Percentiles rank a stretch among this genome's conserved stretches.
Conservation (phyloP, 2,888 invertebrate species). For the Drosophila lutescens region DNA sequence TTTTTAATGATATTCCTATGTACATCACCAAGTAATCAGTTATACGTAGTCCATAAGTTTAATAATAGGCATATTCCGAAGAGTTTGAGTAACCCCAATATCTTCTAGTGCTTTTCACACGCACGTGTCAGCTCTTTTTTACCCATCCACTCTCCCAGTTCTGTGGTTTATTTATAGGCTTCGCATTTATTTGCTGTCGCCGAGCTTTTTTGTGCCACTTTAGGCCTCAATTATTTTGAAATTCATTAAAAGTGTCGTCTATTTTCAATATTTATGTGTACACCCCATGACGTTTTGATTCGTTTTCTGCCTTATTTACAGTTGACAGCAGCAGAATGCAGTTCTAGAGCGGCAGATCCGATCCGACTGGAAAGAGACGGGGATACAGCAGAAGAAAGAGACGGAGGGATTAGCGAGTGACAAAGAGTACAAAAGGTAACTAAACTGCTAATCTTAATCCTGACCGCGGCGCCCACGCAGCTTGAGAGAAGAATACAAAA, state of each 20-base stretch:
- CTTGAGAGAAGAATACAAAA: not conserved
- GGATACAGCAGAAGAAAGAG: slow-evolving; percentile 3
- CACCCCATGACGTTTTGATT: not conserved
- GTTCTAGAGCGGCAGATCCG: slow-evolving; percentile 10
- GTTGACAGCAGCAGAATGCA: slow-evolving; percentile 42
- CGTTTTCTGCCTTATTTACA: slow-evolving; percentile 33
- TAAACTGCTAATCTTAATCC: slow-evolving; percentile 63
- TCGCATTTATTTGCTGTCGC: slow-evolving; percentile 63
- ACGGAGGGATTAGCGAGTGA: slow-evolving; percentile 16
- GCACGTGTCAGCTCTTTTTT: slow-evolving; percentile 8
- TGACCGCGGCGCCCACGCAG: slow-evolving; percentile 60
- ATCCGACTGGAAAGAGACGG: slow-evolving; percentile 11
- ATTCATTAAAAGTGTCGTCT: slow-evolving; percentile 74
- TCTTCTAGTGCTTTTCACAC: slow-evolving; percentile 2
- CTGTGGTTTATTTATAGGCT: slow-evolving; percentile 60
- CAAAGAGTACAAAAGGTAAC: slow-evolving; percentile 52
- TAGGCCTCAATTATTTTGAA: slow-evolving; percentile 78
- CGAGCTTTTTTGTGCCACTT: slow-evolving; percentile 70
- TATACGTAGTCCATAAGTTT: not conserved
- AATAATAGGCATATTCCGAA: not conserved
- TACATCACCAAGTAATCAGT: too few species aligned
- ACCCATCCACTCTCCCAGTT: slow-evolving; percentile 17
- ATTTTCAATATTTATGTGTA: slow-evolving; percentile 57
- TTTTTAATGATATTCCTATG: too few species aligned
- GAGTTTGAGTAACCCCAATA: slow-evolving; percentile 41